phyloP scores from a whole-genome alignment of 2,797 vertebrate species.

The Miichthys miiuy region DNA sequence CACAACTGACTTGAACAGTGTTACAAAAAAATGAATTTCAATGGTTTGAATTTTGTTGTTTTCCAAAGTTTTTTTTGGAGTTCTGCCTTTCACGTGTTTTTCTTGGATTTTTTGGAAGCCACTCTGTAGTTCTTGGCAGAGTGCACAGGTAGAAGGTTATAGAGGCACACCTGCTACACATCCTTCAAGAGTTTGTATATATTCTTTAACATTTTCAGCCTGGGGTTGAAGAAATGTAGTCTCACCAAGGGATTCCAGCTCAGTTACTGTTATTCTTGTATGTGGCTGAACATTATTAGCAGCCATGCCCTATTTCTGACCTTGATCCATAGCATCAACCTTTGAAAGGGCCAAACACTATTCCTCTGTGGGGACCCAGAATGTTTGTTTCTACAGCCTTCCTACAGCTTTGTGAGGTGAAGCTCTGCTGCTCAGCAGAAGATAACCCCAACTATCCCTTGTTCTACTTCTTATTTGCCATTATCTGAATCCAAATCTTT shows the following conservation, averaged over 20 bases:
- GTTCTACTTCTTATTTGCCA: neutral
- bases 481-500: neutral
- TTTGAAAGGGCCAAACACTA: neutral
- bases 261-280: constrained; percentile 40
- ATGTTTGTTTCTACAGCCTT: neutral
- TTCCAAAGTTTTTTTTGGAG: constrained; percentile 11
- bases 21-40: neutral
- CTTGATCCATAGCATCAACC: neutral
- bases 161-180: constrained; percentile 52
- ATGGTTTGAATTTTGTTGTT: neutral
- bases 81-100: constrained; percentile 30
- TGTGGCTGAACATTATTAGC: constrained; percentile 9
- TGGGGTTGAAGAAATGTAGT: constrained; percentile 4
- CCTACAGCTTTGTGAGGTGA: neutral
- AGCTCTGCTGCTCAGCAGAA: neutral
- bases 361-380: neutral
- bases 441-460: neutral
- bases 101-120: constrained; percentile 31
- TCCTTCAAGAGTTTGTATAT: constrained; percentile 39
- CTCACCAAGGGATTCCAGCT: constrained; percentile 11
- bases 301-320: constrained; percentile 30
- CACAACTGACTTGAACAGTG: neutral
- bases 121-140: constrained; percentile 51
- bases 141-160: constrained; percentile 5
- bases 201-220: constrained; percentile 17